These are phyloP conservation scores for Osedax frankpressi DNA, from an alignment of 2,888 invertebrate species.

Conservation along the genomic window DNA sequence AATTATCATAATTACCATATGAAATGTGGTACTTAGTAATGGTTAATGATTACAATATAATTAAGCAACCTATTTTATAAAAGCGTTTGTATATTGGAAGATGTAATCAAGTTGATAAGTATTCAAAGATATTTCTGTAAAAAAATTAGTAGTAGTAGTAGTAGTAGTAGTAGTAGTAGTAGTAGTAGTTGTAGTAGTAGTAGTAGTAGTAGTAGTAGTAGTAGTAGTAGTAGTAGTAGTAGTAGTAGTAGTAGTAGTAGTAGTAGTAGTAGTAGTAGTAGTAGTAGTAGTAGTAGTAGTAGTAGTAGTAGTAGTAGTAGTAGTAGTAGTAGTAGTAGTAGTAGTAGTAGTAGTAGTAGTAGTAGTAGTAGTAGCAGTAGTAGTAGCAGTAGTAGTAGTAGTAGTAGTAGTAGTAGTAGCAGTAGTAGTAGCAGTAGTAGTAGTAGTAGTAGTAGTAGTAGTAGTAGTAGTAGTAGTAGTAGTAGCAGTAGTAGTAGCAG, in stretches of 20 bases:
- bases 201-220: not conserved
- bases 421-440: conserved; percentile 14
- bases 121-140: no score
- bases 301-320: conserved; percentile 15
- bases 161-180: not conserved
- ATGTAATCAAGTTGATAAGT: no score
- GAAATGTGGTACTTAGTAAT: no score
- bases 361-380: not conserved
- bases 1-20: no score
- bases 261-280: not conserved
- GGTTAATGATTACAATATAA: no score
- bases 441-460: conserved; percentile 11
- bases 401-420: not conserved
- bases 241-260: not conserved
- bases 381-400: not conserved
- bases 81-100: no score
- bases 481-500: conserved; percentile 22
- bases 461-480: conserved; percentile 23
- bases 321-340: conserved; percentile 5
- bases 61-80: no score
- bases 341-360: not conserved
- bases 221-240: not conserved
- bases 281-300: conserved; percentile 16
- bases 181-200: not conserved
- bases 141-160: not conserved